Percentiles rank a stretch among this genome's conserved stretches.
phyloP scores from a whole-genome alignment of 2,113 vertebrate genomes.

The Ciconia boyciana region DNA sequence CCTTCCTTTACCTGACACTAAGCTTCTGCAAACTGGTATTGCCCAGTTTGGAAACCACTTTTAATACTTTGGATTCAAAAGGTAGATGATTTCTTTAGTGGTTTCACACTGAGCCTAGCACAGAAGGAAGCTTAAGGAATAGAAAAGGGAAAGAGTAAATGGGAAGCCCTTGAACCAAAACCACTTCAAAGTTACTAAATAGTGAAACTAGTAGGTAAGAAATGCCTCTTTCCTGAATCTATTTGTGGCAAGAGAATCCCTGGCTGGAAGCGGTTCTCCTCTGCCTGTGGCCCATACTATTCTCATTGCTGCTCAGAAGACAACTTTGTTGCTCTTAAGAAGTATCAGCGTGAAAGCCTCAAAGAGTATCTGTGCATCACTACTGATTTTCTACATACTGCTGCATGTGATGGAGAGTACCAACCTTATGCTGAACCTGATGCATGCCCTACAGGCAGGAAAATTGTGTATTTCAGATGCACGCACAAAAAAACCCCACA shows the following conservation, averaged over 20 bases:
- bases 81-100: background rate
- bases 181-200: background rate
- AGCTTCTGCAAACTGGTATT: background rate
- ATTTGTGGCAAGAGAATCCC: background rate
- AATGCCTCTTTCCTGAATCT: background rate
- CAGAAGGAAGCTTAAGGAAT: background rate
- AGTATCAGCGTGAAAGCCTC: background rate
- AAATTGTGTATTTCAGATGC: background rate
- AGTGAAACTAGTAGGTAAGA: background rate
- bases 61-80: background rate
- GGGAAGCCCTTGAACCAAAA: background rate
- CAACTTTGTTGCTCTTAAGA: background rate
- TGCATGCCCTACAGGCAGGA: background rate
- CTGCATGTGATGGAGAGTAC: background rate
- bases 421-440: background rate
- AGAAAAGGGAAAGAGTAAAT: background rate
- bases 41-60: background rate
- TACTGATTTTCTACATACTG: background rate
- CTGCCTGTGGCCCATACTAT: background rate
- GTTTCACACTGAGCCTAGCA: background rate
- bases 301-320: background rate
- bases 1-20: background rate
- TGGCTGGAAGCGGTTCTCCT: background rate
- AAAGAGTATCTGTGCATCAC: background rate
- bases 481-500: rapidly evolving